Conservation (phyloP, 2,888 invertebrate genomes). For the Machimus rusticus region DNA sequence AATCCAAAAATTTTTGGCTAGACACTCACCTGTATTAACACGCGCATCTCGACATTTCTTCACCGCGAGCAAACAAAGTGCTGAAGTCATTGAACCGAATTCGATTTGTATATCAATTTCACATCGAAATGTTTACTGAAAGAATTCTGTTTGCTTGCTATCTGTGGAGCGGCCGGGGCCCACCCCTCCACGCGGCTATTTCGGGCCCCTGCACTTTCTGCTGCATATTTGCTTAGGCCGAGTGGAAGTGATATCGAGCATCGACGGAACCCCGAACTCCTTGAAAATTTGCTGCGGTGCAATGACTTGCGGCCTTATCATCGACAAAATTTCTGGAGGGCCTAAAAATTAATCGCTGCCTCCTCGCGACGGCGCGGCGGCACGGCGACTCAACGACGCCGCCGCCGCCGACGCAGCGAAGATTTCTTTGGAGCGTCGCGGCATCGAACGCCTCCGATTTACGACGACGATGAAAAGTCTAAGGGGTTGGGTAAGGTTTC, state of each 20-base stretch:
- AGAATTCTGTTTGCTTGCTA: constrained; percentile 28
- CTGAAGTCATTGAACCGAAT: constrained; percentile 25
- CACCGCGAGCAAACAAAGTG: not conserved
- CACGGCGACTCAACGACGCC: not conserved
- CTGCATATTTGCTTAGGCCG: constrained; percentile 26
- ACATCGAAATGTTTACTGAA: constrained; percentile 21
- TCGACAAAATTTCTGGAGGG: not conserved
- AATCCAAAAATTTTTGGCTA: not conserved
- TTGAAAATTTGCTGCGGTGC: constrained; percentile 9
- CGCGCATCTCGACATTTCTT: not conserved
- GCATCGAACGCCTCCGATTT: not conserved
- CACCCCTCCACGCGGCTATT: constrained; percentile 4
- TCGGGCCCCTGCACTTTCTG: not conserved
- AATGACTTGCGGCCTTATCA: constrained; percentile 34
- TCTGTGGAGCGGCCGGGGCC: not conserved
- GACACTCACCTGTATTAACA: constrained; percentile 19
- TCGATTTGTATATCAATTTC: constrained; percentile 37
- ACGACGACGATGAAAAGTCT: not conserved
- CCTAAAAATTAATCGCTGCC: not conserved
- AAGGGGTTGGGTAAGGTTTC: constrained; percentile 11
- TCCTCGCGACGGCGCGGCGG: not conserved
- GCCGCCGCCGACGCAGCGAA: not conserved
- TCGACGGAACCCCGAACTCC: not conserved
- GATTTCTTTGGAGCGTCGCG: not conserved
- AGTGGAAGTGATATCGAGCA: constrained; percentile 6